A percentile compares a stretch with the other conserved stretches of the same genome.
These are phyloP conservation scores for Drosophila yooni DNA, from an alignment of 2,888 invertebrate species.

Conservation along the genomic window DNA sequence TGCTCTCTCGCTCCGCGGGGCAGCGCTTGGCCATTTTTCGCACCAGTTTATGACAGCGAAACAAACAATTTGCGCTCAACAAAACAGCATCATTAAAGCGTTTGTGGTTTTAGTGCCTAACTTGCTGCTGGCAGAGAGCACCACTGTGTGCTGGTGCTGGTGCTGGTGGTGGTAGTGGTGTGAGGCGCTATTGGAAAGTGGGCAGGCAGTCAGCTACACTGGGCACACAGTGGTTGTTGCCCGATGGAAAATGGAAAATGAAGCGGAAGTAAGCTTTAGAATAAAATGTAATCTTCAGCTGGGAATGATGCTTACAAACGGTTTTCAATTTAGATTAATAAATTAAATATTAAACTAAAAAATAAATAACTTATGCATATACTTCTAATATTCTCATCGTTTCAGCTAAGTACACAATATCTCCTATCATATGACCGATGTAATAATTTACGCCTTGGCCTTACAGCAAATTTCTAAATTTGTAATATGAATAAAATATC, in stretches of 20 bases:
- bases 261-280: too few species aligned
- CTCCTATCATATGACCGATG: background rate
- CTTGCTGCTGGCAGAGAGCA: constrained; percentile 47
- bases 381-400: background rate
- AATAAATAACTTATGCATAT: background rate
- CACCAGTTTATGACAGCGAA: constrained; percentile 82
- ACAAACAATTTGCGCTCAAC: constrained; percentile 83
- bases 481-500: background rate
- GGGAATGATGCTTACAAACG: background rate
- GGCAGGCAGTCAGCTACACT: constrained; percentile 33
- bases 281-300: background rate
- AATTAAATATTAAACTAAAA: background rate
- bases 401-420: background rate
- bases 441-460: background rate
- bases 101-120: constrained; percentile 81
- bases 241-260: background rate
- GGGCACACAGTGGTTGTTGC: constrained; percentile 41
- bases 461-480: background rate
- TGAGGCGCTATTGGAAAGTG: constrained; percentile 48
- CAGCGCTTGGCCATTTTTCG: constrained; percentile 77
- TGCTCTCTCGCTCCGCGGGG: constrained; percentile 48
- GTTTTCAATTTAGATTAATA: background rate
- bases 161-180: background rate
- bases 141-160: constrained; percentile 14
- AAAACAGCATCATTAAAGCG: constrained; percentile 83